phyloP scores from a whole-genome alignment of 2,888 invertebrate species.

The Lymantria dispar region DNA sequence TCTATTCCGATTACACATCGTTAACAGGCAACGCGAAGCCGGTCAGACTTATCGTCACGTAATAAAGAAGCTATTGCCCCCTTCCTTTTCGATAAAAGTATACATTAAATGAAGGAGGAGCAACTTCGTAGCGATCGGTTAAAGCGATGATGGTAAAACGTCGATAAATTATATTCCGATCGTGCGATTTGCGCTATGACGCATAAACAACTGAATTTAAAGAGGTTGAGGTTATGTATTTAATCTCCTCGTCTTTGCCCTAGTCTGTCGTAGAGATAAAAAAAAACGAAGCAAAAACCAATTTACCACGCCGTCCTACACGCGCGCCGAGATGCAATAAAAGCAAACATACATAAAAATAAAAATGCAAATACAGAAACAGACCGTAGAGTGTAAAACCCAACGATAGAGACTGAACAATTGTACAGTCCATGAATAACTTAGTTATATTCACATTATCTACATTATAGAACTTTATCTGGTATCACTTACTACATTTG shows the following conservation, averaged over 20 bases:
- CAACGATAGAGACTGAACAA: conserved; percentile 75
- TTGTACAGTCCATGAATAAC: conserved; percentile 73
- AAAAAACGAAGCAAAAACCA: conserved; percentile 66
- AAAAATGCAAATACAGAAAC: conserved; percentile 63
- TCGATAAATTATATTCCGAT: conserved; percentile 40
- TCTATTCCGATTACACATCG: conserved; percentile 26
- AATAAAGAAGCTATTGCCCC: conserved; percentile 54
- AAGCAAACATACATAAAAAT: conserved; percentile 70
- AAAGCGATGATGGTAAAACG: conserved; percentile 32
- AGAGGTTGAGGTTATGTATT: conserved; percentile 58
- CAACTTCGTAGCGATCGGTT: conserved; percentile 42
- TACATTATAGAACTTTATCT: conserved; percentile 80
- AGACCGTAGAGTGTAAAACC: conserved; percentile 76
- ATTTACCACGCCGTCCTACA: conserved; percentile 78
- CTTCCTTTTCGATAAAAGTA: conserved; percentile 60
- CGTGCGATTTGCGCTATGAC: conserved; percentile 39
- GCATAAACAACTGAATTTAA: conserved; percentile 53
- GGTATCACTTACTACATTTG: conserved; percentile 62
- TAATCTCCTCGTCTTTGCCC: conserved; percentile 66
- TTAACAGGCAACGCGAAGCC: conserved; percentile 34
- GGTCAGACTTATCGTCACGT: conserved; percentile 26
- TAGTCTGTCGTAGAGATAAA: conserved; percentile 66
- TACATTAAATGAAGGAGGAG: conserved; percentile 51
- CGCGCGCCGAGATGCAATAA: conserved; percentile 63
- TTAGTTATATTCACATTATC: conserved; percentile 82